phyloP scores from a whole-genome alignment of 2,797 vertebrate genomes.

The Australoheros facetus region DNA sequence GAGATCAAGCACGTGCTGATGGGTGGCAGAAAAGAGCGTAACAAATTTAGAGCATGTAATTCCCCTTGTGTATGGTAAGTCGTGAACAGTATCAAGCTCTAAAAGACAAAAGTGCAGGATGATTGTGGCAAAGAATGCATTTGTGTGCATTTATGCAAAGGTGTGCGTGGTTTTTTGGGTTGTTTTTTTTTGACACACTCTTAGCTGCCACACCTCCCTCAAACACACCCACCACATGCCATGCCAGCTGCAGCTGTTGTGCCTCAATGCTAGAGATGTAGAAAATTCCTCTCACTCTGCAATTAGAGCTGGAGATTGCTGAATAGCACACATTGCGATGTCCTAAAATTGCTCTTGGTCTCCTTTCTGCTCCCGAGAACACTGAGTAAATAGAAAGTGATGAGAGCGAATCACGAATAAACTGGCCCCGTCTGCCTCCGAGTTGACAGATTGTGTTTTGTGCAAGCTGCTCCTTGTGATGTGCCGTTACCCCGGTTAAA shows the following conservation, averaged over 20 bases:
- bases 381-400: slow-evolving; percentile 71
- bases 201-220: slow-evolving; percentile 64
- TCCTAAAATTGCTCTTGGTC: slow-evolving; percentile 75
- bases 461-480: slow-evolving; percentile 69
- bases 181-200: slow-evolving; percentile 61
- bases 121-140: neutral
- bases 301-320: slow-evolving; percentile 79
- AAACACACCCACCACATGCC: slow-evolving; percentile 75
- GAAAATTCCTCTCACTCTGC: slow-evolving; percentile 74
- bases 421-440: slow-evolving; percentile 48
- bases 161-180: slow-evolving; percentile 35
- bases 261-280: slow-evolving; percentile 71
- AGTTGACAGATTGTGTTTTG: slow-evolving; percentile 75
- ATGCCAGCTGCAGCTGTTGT: slow-evolving; percentile 80
- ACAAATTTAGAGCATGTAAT: slow-evolving; percentile 5
- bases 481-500: slow-evolving; percentile 62
- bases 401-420: slow-evolving; percentile 63
- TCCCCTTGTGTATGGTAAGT: slow-evolving; percentile 9
- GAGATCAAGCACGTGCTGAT: slow-evolving; percentile 33
- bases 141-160: slow-evolving; percentile 32
- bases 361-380: slow-evolving; percentile 57
- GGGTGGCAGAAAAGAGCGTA: slow-evolving; percentile 8
- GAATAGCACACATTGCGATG: slow-evolving; percentile 76
- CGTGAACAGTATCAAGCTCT: neutral
- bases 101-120: slow-evolving; percentile 11